phyloP scores from a whole-genome alignment of 2,888 invertebrate genomes.

The Hartigia nigra region DNA sequence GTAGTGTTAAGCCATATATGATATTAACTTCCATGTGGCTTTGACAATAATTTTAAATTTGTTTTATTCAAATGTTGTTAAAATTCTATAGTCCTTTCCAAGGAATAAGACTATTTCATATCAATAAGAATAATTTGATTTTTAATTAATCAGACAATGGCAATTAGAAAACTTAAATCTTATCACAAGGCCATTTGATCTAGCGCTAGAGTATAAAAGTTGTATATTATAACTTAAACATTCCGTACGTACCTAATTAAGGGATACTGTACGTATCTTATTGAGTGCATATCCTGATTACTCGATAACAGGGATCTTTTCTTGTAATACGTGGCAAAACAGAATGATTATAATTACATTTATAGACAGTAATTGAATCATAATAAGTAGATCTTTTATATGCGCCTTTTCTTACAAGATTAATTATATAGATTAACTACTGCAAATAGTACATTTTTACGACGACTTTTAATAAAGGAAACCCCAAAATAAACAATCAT shows the following conservation, averaged over 20 bases:
- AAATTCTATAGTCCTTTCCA: constrained; percentile 5
- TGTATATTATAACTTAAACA: constrained; percentile 39
- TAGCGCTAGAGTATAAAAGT: constrained; percentile 23
- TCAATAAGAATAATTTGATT: not conserved
- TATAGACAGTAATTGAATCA: constrained; percentile 28
- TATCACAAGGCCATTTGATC: not conserved
- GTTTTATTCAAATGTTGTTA: not conserved
- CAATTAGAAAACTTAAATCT: not conserved
- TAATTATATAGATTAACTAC: constrained; percentile 61
- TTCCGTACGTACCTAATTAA: constrained; percentile 29
- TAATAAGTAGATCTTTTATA: constrained; percentile 41
- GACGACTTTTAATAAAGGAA: constrained; percentile 39
- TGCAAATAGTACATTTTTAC: constrained; percentile 65
- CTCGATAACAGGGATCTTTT: constrained; percentile 28
- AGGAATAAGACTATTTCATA: constrained; percentile 2
- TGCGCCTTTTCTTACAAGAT: constrained; percentile 41
- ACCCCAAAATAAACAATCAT: not conserved
- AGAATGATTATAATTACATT: constrained; percentile 11
- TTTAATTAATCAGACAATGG: not conserved
- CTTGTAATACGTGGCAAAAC: not conserved
- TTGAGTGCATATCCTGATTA: constrained; percentile 30
- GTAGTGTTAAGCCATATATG: constrained; percentile 10
- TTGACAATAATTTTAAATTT: constrained; percentile 18
- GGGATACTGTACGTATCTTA: constrained; percentile 25
- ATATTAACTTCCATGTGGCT: constrained; percentile 14